These are phyloP conservation scores for Xenopus petersii DNA, from an alignment of 2,797 vertebrate species.

Conservation along the genomic window DNA sequence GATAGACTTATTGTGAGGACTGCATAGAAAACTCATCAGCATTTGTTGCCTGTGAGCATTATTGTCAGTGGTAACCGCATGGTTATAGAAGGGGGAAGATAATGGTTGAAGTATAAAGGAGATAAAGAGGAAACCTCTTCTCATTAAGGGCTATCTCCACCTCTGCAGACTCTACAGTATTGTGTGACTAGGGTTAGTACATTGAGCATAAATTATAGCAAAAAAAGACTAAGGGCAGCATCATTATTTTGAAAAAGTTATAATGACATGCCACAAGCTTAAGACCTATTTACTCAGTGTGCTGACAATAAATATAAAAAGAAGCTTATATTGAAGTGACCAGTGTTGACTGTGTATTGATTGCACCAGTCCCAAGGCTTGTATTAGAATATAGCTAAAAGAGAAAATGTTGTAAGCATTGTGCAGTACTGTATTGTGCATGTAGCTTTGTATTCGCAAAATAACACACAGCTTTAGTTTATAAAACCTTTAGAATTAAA, in stretches of 20 bases:
- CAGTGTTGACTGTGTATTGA: conserved; percentile 24
- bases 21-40: conserved; percentile 97
- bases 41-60: conserved; percentile 89
- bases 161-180: conserved; percentile 88
- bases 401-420: neutral
- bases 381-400: neutral
- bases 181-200: conserved; percentile 77
- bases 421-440: neutral
- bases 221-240: conserved; percentile 59
- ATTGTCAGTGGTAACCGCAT: conserved; percentile 92
- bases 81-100: conserved; percentile 96
- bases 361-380: conserved; percentile 7
- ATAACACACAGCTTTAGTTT: too few species aligned
- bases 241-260: conserved; percentile 59
- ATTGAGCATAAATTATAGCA: conserved; percentile 85
- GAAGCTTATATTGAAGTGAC: conserved; percentile 44
- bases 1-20: conserved; percentile 93
- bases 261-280: conserved; percentile 61
- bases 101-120: conserved; percentile 91
- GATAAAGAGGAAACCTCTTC: conserved; percentile 92
- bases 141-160: conserved; percentile 99
- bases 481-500: too few species aligned
- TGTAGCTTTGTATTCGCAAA: neutral
- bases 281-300: conserved; percentile 59
- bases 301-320: conserved; percentile 53